phyloP scores from a whole-genome alignment of 2,888 invertebrate genomes.

The Candidula unifasciata region DNA sequence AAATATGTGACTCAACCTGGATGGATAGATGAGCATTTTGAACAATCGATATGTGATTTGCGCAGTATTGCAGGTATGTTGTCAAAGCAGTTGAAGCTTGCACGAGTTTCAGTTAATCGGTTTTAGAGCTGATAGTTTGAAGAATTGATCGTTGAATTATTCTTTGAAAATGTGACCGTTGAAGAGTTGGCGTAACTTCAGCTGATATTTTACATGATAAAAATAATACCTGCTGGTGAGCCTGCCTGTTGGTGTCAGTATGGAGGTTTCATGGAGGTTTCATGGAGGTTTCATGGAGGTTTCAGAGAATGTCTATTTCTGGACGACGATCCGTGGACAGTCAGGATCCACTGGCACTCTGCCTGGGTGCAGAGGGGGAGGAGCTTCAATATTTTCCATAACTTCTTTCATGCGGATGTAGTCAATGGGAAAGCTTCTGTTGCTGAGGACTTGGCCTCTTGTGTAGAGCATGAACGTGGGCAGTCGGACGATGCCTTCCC shows the following conservation, averaged over 20 bases:
- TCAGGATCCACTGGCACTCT: conserved; percentile 3
- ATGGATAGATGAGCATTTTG: too few species aligned
- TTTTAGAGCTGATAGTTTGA: too few species aligned
- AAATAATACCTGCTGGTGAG: not conserved
- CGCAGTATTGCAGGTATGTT: too few species aligned
- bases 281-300: not conserved
- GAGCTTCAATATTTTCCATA: not conserved
- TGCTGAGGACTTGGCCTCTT: not conserved
- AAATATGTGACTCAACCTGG: too few species aligned
- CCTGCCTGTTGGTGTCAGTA: not conserved
- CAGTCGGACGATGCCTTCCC: conserved; percentile 9
- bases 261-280: not conserved
- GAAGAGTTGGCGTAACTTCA: too few species aligned
- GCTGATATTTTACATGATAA: too few species aligned
- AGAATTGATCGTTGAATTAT: too few species aligned
- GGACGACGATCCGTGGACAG: not conserved
- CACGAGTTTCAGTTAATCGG: too few species aligned
- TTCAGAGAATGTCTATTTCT: not conserved
- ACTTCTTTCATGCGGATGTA: conserved; percentile 23
- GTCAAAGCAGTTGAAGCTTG: too few species aligned
- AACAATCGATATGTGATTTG: too few species aligned
- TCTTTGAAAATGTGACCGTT: too few species aligned
- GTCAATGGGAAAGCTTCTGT: not conserved
- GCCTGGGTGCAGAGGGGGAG: not conserved
- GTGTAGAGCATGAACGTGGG: conserved; percentile 38